Evolutionary conservation across 1,140 invertebrate species (phyloP), one percentile per base, ranked within the genome.

Genomic region (Agrilus planipennis): DNA sequence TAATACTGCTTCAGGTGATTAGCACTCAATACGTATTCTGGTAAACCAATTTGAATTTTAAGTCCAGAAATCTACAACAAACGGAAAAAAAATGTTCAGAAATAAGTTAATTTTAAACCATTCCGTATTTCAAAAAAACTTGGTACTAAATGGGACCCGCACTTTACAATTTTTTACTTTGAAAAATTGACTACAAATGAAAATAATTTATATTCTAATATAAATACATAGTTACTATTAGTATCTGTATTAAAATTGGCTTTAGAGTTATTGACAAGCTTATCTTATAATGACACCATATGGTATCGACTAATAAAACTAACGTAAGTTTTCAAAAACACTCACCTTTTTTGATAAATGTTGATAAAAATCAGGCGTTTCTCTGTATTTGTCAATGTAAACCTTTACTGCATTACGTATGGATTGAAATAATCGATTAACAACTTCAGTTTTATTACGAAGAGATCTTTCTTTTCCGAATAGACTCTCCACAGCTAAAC

Each of bases 401-500:
- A 51, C 42, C 44, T 46, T 50, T 10, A 55, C 53, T 11, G 48
- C 49, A 15, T 36, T 49, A 20, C 47, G 39, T 27, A 67, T 54
- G 9, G 47, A 34, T 21, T 61, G 46, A 49, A 68, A 68, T 34
- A 66, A 60, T 2, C 53, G 43, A 32, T 55, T 58, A 2, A 68
- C 48, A 16, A 47, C 40, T 42, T 40, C 35, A 11, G 48, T 47
- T 11, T 44, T 44, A 29, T 49, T 27, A 10, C 41, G 39, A 14
- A 58, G 41, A 16, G 48, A 54, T 40, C 62, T 60, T 35, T 61
- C 54, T 4, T 60, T 54, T 43, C 73, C 64, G 30, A 69, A 62
- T 12, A 74, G 51, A 4, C 67, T 62, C n/a, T 73, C 62, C 15
- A 75, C 46, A 11, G 68, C 75, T 39, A 73, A 63, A 9, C 66